A percentile compares a stretch with the other conserved stretches of the same genome.
phyloP scores from a whole-genome alignment of 1,140 invertebrate genomes.

The Lysiphlebus fabarum region DNA sequence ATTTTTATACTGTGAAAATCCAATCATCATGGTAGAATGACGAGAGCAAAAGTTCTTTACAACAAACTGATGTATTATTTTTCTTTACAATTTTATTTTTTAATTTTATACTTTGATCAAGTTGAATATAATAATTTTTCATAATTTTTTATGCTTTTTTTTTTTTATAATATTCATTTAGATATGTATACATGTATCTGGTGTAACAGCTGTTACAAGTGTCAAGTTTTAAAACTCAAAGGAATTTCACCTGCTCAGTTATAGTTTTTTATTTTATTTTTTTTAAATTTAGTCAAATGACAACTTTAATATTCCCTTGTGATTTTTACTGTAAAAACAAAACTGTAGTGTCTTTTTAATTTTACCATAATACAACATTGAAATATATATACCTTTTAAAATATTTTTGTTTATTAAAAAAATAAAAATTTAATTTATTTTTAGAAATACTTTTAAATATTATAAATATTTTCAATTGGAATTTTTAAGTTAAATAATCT shows the following conservation, averaged over 20 bases:
- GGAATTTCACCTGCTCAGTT: slow-evolving; percentile 4
- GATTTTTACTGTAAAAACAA: not conserved
- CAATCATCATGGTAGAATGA: slow-evolving; percentile 11
- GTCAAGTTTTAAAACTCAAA: not conserved
- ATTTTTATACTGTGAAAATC: slow-evolving; percentile 8
- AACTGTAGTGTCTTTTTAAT: no score
- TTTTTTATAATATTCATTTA: no score
- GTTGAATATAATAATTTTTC: not conserved
- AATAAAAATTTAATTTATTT: no score
- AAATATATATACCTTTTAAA: no score
- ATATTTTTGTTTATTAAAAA: no score
- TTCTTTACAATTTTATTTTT: not conserved
- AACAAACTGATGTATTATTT: slow-evolving; percentile 2
- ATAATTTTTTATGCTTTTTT: no score
- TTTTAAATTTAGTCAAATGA: not conserved
- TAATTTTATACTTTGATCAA: not conserved
- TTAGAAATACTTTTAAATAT: no score
- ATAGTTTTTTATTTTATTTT: slow-evolving; percentile 3
- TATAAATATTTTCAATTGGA: no score
- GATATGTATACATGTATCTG: slow-evolving; percentile 1
- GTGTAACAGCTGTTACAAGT: slow-evolving; percentile 3
- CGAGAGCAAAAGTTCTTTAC: not conserved
- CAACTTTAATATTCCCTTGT: not conserved
- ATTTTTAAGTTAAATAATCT: no score
- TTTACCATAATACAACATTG: no score